Evolutionary conservation across 1,140 invertebrate species (phyloP), one percentile per base, ranked within the genome.

Genomic region (Tenebrio molitor): DNA sequence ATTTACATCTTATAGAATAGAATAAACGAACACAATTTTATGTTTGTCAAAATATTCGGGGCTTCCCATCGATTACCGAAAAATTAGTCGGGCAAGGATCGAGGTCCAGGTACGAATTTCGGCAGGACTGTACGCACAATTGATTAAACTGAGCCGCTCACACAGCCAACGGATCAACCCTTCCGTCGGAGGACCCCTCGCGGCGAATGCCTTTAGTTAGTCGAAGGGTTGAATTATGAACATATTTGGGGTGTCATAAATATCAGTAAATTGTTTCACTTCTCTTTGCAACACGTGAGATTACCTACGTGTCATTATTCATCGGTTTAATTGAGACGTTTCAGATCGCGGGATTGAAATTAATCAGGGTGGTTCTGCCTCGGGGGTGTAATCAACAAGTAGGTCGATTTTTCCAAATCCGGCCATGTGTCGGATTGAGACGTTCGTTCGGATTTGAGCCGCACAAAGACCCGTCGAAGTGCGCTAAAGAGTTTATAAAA

Each of bases 181-280:
- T 73, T 75, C 41, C 67, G 39, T 65, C 66, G 25, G 17, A 42
- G 17, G 17, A 16, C 62, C 73, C 70, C 68, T 44, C 19, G 44
- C 66, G 67, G 63, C 50, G 75, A 72, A 77, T 78, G 75, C 75
- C 71, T 75, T 72, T 69, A 69, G 62, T 74, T 71, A 73, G 41
- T 73, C 69, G 74, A 74, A 75, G 77, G 76, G 75, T 74, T 74
- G 72, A 78, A 78, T 78, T 77, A 78, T 77, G 74, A 74, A 69
- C 77, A 78, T 77, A 79, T 77, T 79, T 77, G 72, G 72, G 73
- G 77, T 71, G 76, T 78, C 71, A 78, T 78, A 78, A 78, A 78
- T 78, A 78, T 78, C 74, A 68, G 44, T 71, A 76, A 78, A 78
- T 78, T 78, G 74, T 75, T 72, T 73, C 77, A 66, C 69, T 74